These are phyloP conservation scores for Sphinx pinastri DNA, from an alignment of 2,888 invertebrate species.

Conservation along the genomic window DNA sequence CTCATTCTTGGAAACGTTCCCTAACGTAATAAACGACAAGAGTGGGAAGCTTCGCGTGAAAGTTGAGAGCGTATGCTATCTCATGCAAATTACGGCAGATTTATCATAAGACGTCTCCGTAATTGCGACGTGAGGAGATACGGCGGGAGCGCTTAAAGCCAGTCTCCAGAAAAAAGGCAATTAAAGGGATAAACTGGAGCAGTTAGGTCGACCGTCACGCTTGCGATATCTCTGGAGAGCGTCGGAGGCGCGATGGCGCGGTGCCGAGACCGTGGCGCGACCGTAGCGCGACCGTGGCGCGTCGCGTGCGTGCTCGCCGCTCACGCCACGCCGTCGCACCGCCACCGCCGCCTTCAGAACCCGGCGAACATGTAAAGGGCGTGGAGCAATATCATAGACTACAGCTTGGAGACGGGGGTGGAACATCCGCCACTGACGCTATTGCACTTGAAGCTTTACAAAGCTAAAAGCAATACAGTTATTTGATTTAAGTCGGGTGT, in stretches of 20 bases:
- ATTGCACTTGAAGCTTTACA: conserved; percentile 83
- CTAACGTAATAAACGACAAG: conserved; percentile 82
- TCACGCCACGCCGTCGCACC: conserved; percentile 56
- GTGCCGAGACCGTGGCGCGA: conserved; percentile 29
- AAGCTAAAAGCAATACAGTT: conserved; percentile 84
- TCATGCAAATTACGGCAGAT: conserved; percentile 84
- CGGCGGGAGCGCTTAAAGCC: conserved; percentile 77
- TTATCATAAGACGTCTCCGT: conserved; percentile 84
- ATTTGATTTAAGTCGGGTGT: conserved; percentile 83
- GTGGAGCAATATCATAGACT: conserved; percentile 83
- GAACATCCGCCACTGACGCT: conserved; percentile 80
- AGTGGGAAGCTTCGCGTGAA: conserved; percentile 81
- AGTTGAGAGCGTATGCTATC: conserved; percentile 84
- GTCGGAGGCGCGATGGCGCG: conserved; percentile 42
- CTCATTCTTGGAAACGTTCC: conserved; percentile 80
- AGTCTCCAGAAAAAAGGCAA: conserved; percentile 81
- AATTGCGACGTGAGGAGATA: conserved; percentile 84
- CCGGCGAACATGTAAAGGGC: conserved; percentile 81
- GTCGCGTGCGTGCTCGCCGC: conserved; percentile 61
- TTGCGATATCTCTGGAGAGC: conserved; percentile 68
- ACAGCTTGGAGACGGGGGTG: conserved; percentile 75
- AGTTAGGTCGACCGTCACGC: conserved; percentile 77
- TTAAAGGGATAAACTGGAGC: conserved; percentile 82
- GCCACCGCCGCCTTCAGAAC: conserved; percentile 61
- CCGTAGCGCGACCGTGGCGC: conserved; percentile 31